A percentile compares a stretch with the other conserved stretches of the same genome.
phyloP scores from a whole-genome alignment of 1,140 invertebrate genomes.

The Leptinotarsa lineolata region DNA sequence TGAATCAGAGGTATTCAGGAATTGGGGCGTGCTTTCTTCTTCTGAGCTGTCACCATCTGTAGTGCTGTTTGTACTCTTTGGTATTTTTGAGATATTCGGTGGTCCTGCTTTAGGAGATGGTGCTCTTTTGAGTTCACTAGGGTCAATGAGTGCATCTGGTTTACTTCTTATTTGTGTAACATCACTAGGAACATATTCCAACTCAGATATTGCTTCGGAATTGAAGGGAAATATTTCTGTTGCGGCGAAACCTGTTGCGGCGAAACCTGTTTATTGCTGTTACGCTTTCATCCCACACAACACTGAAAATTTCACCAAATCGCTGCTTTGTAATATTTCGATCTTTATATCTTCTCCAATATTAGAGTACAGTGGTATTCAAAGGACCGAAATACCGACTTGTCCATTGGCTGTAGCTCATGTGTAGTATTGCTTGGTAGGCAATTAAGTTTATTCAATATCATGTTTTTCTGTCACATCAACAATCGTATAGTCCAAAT shows the following conservation, averaged over 20 bases:
- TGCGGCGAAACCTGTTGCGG: constrained; percentile 44
- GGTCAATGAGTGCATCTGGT: no score
- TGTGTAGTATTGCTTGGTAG: no score
- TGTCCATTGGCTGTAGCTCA: no score
- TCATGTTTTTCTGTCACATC: constrained; percentile 32
- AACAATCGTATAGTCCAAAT: constrained; percentile 47
- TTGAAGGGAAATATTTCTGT: constrained; percentile 34
- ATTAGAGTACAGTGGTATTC: constrained; percentile 22
- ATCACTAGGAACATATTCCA: neutral
- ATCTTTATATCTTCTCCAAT: constrained; percentile 7
- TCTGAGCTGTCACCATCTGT: neutral
- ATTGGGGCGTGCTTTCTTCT: neutral
- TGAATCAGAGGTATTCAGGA: neutral
- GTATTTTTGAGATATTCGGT: neutral
- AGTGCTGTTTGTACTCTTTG: neutral
- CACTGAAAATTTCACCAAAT: constrained; percentile 24
- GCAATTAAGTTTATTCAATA: neutral
- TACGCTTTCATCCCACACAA: constrained; percentile 23
- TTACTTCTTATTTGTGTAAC: neutral
- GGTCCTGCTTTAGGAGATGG: neutral
- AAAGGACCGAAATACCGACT: constrained; percentile 45
- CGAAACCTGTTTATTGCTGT: constrained; percentile 6
- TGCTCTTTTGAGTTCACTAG: no score
- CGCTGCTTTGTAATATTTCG: constrained; percentile 19
- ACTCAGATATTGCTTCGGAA: neutral